A percentile compares a stretch with the other conserved stretches of the same genome.
phyloP scores from a whole-genome alignment of 2,888 invertebrate genomes.

The Rhimphoctona megacephalus region DNA sequence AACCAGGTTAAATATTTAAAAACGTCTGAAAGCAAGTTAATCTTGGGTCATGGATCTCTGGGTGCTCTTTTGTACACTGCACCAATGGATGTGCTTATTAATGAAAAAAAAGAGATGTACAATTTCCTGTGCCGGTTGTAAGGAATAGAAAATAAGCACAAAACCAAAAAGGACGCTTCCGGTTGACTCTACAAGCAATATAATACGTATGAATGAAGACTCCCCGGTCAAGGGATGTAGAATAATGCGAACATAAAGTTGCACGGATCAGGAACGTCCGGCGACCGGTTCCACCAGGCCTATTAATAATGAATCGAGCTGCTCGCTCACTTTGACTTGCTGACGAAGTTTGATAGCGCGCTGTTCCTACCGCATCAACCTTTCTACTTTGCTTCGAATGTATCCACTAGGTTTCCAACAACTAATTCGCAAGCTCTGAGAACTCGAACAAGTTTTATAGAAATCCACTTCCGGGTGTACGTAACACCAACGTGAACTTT shows the following conservation, averaged over 20 bases:
- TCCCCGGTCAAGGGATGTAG: slow-evolving; percentile 8
- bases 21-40: slow-evolving; percentile 75
- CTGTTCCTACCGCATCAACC: slow-evolving; percentile 34
- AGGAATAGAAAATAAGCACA: background rate
- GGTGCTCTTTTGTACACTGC: background rate
- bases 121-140: slow-evolving; percentile 12
- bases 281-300: slow-evolving; percentile 39
- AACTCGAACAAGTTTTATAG: slow-evolving; percentile 27
- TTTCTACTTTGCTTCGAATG: slow-evolving; percentile 4
- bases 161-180: slow-evolving; percentile 9
- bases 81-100: slow-evolving; percentile 19
- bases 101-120: slow-evolving; percentile 10
- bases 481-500: slow-evolving; percentile 6
- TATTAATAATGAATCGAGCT: slow-evolving; percentile 63
- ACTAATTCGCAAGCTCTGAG: slow-evolving; percentile 39
- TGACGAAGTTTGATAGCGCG: slow-evolving; percentile 59
- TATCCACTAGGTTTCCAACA: slow-evolving; percentile 43
- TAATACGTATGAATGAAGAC: slow-evolving; percentile 3
- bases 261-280: slow-evolving; percentile 45
- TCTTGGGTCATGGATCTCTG: slow-evolving; percentile 39
- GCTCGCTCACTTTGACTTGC: slow-evolving; percentile 56
- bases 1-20: slow-evolving; percentile 76
- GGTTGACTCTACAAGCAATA: background rate
- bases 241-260: slow-evolving; percentile 29
- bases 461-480: slow-evolving; percentile 15